Percentiles rank a stretch among this genome's conserved stretches.
phyloP scores from a whole-genome alignment of 2,888 invertebrate genomes.

The Acrobasis repandana region DNA sequence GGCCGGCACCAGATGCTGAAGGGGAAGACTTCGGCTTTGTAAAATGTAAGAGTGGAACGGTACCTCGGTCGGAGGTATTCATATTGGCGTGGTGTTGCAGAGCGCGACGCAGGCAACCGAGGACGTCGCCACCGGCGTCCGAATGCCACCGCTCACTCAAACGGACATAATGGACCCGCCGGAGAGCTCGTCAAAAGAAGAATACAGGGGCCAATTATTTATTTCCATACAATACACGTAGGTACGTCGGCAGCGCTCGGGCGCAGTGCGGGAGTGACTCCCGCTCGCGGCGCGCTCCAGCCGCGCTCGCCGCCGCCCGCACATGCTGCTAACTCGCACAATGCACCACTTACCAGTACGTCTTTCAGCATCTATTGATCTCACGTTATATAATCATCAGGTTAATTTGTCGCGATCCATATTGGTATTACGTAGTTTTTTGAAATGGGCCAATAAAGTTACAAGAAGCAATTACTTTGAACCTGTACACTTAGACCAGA shows the following conservation, averaged over 20 bases:
- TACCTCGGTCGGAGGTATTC: slow-evolving; percentile 77
- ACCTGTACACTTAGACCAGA: no score
- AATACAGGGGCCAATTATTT: slow-evolving; percentile 79
- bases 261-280: slow-evolving; percentile 71
- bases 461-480: no score
- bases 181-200: slow-evolving; percentile 80
- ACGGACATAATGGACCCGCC: slow-evolving; percentile 76
- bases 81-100: slow-evolving; percentile 61
- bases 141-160: slow-evolving; percentile 75
- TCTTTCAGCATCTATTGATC: slow-evolving; percentile 3
- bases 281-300: slow-evolving; percentile 46
- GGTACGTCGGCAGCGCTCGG: slow-evolving; percentile 69
- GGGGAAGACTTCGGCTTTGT: slow-evolving; percentile 2
- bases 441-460: no score
- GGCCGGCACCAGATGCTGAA: slow-evolving; percentile 24
- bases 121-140: slow-evolving; percentile 77
- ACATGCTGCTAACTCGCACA: slow-evolving; percentile 21
- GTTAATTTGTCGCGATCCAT: no score
- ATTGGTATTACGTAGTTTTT: no score
- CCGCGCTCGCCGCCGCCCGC: slow-evolving; percentile 33
- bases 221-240: slow-evolving; percentile 78
- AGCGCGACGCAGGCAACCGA: slow-evolving; percentile 72
- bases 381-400: slow-evolving; percentile 32
- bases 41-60: slow-evolving; percentile 55
- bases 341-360: slow-evolving; percentile 18